phyloP scores from a whole-genome alignment of 2,888 invertebrate species.

The Drosophila neotestacea region DNA sequence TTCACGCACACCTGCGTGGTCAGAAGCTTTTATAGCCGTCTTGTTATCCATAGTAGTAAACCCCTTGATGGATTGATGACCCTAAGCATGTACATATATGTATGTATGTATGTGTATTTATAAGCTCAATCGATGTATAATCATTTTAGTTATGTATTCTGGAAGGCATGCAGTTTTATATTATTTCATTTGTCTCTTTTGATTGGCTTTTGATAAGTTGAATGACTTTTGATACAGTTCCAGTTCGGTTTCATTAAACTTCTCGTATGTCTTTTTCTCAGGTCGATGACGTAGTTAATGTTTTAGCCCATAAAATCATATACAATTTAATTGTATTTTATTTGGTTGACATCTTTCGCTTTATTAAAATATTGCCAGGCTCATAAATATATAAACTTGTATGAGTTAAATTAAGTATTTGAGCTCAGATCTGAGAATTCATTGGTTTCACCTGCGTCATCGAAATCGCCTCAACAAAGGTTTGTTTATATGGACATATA shows the following conservation, averaged over 20 bases:
- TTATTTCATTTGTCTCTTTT: conserved; percentile 21
- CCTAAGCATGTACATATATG: not conserved
- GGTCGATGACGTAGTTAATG: conserved; percentile 37
- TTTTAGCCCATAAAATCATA: conserved; percentile 8
- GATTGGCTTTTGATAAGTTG: conserved; percentile 48
- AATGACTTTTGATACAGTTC: conserved; percentile 71
- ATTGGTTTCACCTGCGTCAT: conserved; percentile 62
- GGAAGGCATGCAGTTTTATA: conserved; percentile 4
- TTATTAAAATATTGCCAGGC: conserved; percentile 26
- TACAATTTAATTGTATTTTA: conserved; percentile 5
- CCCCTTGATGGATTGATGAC: not conserved
- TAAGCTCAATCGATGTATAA: not conserved
- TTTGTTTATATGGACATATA: conserved; percentile 15
- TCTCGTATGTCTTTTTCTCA: conserved; percentile 31
- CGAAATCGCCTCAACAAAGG: conserved; percentile 14
- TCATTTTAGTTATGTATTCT: conserved; percentile 25
- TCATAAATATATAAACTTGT: conserved; percentile 33
- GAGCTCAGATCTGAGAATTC: conserved; percentile 28
- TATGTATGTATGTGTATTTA: too few relatives aligned
- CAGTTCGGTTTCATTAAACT: conserved; percentile 46
- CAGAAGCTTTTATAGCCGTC: not conserved
- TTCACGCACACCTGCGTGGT: not conserved
- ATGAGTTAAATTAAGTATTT: conserved; percentile 21
- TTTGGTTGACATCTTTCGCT: not conserved
- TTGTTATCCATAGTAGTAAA: not conserved